phyloP scores from a whole-genome alignment of 2,113 vertebrate species.

The Maccullochella peelii region DNA sequence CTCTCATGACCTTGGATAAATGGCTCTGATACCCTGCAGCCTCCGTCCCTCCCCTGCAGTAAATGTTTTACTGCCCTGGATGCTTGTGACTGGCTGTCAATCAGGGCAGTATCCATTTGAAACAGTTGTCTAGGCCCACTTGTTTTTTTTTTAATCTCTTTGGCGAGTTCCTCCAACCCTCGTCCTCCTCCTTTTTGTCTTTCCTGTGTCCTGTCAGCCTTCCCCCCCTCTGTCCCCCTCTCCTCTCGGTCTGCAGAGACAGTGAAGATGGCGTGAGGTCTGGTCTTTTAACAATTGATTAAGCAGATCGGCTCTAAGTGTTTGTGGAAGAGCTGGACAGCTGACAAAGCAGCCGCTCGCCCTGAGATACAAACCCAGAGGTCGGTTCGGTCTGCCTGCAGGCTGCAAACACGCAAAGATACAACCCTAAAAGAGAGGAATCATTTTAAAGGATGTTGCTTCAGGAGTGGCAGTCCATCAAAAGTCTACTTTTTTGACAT shows the following conservation, averaged over 20 bases:
- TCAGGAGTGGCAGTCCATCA: no score
- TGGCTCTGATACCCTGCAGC: conserved; percentile 44
- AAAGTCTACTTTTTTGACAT: no score
- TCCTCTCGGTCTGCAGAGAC: conserved; percentile 4
- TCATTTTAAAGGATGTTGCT: background rate
- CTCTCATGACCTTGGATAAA: conserved; percentile 73
- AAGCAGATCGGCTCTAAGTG: conserved; percentile 53
- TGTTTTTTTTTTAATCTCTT: background rate
- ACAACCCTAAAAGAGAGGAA: background rate
- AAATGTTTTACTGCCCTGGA: conserved; percentile 52
- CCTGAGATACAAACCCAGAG: conserved; percentile 32
- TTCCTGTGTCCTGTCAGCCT: background rate
- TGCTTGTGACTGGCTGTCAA: conserved; percentile 48
- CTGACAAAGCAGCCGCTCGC: conserved; percentile 54
- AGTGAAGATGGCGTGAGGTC: conserved; percentile 31
- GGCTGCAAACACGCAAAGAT: background rate
- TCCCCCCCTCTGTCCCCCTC: background rate
- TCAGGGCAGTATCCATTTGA: conserved; percentile 25
- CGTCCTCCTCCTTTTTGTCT: background rate
- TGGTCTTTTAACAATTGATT: conserved; percentile 57
- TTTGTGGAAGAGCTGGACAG: conserved; percentile 39
- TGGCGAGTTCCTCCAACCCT: background rate
- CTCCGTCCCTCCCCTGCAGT: conserved; percentile 31
- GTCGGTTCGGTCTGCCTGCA: conserved; percentile 33
- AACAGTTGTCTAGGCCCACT: background rate